Conservation (phyloP, 2,113 vertebrate genomes). For the Nyctibius bracteatus region DNA sequence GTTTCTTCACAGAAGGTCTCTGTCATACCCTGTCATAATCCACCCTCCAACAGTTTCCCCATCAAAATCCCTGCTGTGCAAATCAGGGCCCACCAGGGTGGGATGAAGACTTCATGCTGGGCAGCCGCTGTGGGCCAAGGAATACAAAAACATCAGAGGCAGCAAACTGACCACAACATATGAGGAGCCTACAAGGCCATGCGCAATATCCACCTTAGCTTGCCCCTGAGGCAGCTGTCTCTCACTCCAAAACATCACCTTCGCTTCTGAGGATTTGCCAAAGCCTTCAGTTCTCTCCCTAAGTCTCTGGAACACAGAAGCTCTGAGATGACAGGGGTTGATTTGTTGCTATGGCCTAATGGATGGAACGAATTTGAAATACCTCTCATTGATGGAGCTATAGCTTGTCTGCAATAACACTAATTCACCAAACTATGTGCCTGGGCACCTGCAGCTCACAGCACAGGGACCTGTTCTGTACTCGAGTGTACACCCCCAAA, state of each 20-base stretch:
- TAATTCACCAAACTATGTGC: too few relatives aligned
- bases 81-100: neutral
- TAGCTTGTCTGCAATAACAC: too few relatives aligned
- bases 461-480: neutral
- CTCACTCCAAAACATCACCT: neutral
- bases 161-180: neutral
- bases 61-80: neutral
- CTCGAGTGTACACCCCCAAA: neutral
- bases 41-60: neutral
- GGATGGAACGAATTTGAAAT: too few relatives aligned
- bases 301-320: neutral
- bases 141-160: neutral
- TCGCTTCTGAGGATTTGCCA: neutral
- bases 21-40: neutral
- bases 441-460: neutral
- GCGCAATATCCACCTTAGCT: neutral
- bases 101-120: neutral
- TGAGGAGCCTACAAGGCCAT: neutral
- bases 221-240: neutral
- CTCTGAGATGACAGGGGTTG: too few relatives aligned
- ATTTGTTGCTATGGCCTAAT: too few relatives aligned
- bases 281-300: neutral
- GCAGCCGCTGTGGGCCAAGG: neutral
- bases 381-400: too few relatives aligned
- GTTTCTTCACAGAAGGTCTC: neutral